A percentile compares a stretch with the other conserved stretches of the same genome.
Conservation (phyloP, 37 sponge, comb jelly and placozoan species). For the Halisarca cf. caerulea region DNA sequence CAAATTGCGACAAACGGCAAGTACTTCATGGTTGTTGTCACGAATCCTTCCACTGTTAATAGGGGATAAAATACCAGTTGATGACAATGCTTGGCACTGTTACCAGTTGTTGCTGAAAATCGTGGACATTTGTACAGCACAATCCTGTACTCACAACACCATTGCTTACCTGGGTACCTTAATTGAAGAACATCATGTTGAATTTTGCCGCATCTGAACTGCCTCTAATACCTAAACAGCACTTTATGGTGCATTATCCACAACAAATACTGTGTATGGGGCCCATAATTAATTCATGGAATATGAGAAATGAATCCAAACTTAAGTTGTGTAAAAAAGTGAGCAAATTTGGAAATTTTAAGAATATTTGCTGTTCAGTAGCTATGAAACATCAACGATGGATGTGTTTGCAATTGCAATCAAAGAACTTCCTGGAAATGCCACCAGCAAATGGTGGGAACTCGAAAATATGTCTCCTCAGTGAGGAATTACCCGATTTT, state of each 20-base stretch:
- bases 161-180: neutral
- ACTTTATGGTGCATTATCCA: conserved; percentile 27
- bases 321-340: neutral
- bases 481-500: no score
- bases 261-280: neutral
- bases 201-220: neutral
- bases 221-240: neutral
- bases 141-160: neutral
- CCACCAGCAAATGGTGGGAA: neutral
- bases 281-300: conserved; percentile 19
- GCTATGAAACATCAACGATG: conserved; percentile 17
- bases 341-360: conserved; percentile 7
- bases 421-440: neutral
- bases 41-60: neutral
- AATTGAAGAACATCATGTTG: conserved; percentile 15
- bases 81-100: neutral
- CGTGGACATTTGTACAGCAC: neutral
- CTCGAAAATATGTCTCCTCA: no score
- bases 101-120: conserved; percentile 6
- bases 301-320: conserved; percentile 16
- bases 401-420: conserved; percentile 14
- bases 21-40: neutral
- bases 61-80: conserved; percentile 5
- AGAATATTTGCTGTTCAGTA: conserved; percentile 1
- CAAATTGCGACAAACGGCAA: conserved; percentile 1